Percentiles rank a stretch among this genome's conserved stretches.
Evolutionary conservation across 2,797 vertebrate genomes (phyloP).

Genomic region (Coracias cyanogaster): DNA sequence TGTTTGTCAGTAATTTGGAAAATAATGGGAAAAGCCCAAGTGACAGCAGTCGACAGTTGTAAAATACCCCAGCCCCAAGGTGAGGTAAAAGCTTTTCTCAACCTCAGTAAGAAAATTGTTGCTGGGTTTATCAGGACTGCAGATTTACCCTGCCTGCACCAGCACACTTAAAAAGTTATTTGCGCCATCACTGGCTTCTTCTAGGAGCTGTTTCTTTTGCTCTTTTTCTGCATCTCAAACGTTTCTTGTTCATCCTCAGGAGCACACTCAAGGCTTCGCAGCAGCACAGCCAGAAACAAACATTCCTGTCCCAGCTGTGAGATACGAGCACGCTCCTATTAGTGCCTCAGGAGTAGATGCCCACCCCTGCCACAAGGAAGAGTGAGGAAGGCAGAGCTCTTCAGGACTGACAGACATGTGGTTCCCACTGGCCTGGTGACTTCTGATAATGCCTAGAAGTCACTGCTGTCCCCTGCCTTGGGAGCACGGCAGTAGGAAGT

Average conservation of each 20-base stretch:
- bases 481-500: background rate
- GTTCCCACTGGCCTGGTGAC: background rate
- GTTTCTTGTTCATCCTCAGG: background rate
- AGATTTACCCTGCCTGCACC: background rate
- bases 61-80: background rate
- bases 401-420: no score
- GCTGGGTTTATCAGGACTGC: background rate
- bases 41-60: background rate
- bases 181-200: background rate
- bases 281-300: background rate
- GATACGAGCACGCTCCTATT: rapidly evolving
- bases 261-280: background rate
- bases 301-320: background rate
- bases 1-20: background rate
- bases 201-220: background rate
- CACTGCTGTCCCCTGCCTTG: background rate
- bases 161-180: background rate
- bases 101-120: background rate
- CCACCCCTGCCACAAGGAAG: background rate
- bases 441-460: background rate
- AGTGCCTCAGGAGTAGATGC: background rate
- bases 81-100: background rate
- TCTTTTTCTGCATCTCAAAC: background rate
- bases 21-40: background rate
- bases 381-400: background rate